These are phyloP conservation scores for Pangasius macronema DNA, from an alignment of 2,797 vertebrate species.

Conservation along the genomic window DNA sequence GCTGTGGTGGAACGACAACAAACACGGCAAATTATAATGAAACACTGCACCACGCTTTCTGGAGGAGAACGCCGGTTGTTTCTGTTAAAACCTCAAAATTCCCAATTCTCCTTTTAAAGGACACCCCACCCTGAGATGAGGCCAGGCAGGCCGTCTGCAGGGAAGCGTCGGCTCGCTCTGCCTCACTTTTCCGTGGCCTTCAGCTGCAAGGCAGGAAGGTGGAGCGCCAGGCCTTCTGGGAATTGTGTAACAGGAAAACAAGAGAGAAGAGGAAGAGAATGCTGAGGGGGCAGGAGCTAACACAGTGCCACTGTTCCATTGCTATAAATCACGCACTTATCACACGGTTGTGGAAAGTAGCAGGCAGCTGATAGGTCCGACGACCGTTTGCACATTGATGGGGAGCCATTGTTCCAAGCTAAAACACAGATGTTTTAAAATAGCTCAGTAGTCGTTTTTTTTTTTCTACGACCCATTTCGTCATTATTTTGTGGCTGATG, in stretches of 20 bases:
- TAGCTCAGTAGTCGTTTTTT: background rate
- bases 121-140: constrained; percentile 52
- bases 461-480: background rate
- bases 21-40: constrained; percentile 49
- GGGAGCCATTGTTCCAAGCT: constrained; percentile 53
- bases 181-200: constrained; percentile 5
- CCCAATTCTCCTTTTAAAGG: constrained; percentile 39
- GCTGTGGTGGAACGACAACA: constrained; percentile 39
- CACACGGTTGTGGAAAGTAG: constrained; percentile 58
- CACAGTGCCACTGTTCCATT: constrained; percentile 34
- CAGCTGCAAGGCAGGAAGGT: constrained; percentile 42
- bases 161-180: constrained; percentile 8
- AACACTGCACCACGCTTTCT: constrained; percentile 21
- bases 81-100: constrained; percentile 43
- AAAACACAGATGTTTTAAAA: constrained; percentile 1
- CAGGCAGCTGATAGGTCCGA: constrained; percentile 54
- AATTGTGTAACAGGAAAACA: constrained; percentile 44
- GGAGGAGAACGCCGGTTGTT: constrained; percentile 43
- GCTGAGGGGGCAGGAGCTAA: constrained; percentile 36
- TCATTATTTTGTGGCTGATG: constrained; percentile 10
- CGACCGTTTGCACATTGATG: constrained; percentile 18
- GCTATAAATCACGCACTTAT: constrained; percentile 46
- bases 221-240: constrained; percentile 36
- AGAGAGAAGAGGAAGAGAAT: constrained; percentile 28
- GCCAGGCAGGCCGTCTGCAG: constrained; percentile 21